Evolutionary conservation across 2,888 invertebrate species (phyloP), one percentile per base, ranked within the genome.

Genomic region (Megalurothrips usitatus): DNA sequence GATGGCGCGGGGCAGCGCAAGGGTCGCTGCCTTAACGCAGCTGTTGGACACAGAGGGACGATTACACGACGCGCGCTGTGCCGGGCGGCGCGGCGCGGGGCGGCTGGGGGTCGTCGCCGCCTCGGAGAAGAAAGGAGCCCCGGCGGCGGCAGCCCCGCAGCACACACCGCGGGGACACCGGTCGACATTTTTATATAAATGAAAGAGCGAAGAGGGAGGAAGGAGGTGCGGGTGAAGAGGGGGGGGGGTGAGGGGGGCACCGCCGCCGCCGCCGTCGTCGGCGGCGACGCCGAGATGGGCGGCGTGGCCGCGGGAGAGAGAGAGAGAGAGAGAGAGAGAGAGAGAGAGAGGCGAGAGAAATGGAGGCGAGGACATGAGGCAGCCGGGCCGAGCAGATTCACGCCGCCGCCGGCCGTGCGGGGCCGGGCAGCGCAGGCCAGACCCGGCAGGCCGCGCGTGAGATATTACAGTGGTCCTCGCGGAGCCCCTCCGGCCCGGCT

Each of bases 351-450:
- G 68, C 23, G 11, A 68, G 68, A 68, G 68, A n/a, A 58, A 58
- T 23, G 68, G 34, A 43, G 34, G 34, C 6, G 34, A 23, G n/a
- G 68, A 68, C 6, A 23, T 11, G 68, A 23, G 23, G 68, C 11
- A 23, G 68, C 68, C n/a, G 68, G n/a, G 9, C 11, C 68, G 68
- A 68, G 68, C 68, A 68, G 68, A 68, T 68, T 68, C 68, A 68
- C 68, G 11, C 68, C 23, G 68, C 26, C 63, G 63, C 0, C 68
- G 68, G n/a, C 68, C 11, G n/a, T 23, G 68, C 58, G 14, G 58
- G 58, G 58, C 58, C 0, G 14, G 14, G 58, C 58, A 6, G 14
- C 14, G 52, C n/a, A n/a, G n/a, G n/a, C n/a, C n/a, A n/a, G n/a
- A n/a, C n/a, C n/a, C n/a, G n/a, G n/a, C n/a, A n/a, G n/a, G n/a